Evolutionary conservation across 2,113 vertebrate species (phyloP), one percentile per base, ranked within the genome.

Genomic region (Rutilus rutilus): DNA sequence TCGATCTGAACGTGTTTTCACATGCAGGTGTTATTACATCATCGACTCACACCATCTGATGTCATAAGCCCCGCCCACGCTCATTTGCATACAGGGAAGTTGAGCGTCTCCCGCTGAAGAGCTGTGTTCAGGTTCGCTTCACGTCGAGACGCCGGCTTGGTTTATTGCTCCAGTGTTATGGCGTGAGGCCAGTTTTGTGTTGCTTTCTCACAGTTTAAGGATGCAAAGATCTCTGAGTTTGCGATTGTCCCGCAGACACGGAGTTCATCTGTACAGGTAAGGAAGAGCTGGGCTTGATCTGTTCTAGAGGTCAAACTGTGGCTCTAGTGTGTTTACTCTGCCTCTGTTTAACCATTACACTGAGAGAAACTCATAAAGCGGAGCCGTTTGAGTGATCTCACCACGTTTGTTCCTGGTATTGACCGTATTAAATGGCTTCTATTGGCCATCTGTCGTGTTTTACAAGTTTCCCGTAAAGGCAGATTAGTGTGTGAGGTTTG

Each of bases 151-250:
- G 33, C 3, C 5, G 33, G 19, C 69, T 15, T 71, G 6, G 15
- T 21, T 12, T 33, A 27, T 27, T 71, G 19, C 84, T 33, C 8
- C 47, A 19, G 17, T 64, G 86, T 71, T 11, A 88, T 92, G 85
- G 47, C 42, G 15, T 92, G 39, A 90, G 36, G n/a, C 47, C 73
- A 71, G 50, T 25, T 39, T 81, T 12, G 6, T 21, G 65, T 2
- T 2, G 65, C 39, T 3, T 77, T 19, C 78, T 57, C 14, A 2
- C 4, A n/a, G 59, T 57, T 52, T 2, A 1, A 92, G 88, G 79
- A 93, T 95, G 80, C 87, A 90, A 85, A 91, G 94, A 86, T 94
- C 94, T 80, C 91, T 94, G 84, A 93, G 90, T 88, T 94, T 95
- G n/a, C 92, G 94, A 76, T 90, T 93, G 77, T 92, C 94, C 23